These are phyloP conservation scores for Drosophila saltans DNA, from an alignment of 1,140 invertebrate species.

Conservation along the genomic window DNA sequence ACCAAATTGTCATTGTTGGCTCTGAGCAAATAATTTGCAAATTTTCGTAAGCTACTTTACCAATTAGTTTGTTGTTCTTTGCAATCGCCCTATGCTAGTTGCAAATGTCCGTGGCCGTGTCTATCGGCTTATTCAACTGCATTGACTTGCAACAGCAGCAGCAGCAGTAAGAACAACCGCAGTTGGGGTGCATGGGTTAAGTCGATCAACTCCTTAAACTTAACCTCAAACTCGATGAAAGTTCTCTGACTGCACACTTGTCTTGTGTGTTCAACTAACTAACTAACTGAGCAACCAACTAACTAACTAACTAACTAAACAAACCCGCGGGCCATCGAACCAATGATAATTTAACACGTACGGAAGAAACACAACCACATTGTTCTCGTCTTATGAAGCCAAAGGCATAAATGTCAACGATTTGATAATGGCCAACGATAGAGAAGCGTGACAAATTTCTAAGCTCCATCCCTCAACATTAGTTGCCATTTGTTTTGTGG, in stretches of 20 bases:
- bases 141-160: conserved; percentile 35
- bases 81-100: too few species aligned
- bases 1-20: conserved; percentile 33
- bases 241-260: not conserved
- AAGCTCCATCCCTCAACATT: conserved; percentile 42
- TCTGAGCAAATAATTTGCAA: conserved; percentile 62
- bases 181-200: conserved; percentile 28
- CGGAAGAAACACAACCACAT: conserved; percentile 33
- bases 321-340: conserved; percentile 61
- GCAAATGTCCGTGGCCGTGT: conserved; percentile 30
- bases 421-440: conserved; percentile 69
- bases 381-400: conserved; percentile 65
- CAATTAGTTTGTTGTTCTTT: conserved; percentile 53
- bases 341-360: conserved; percentile 73
- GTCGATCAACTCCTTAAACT: conserved; percentile 23
- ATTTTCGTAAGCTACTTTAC: conserved; percentile 75
- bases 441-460: conserved; percentile 63
- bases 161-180: not conserved
- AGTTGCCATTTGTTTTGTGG: conserved; percentile 74
- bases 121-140: conserved; percentile 60
- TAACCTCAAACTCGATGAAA: not conserved
- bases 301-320: conserved; percentile 75
- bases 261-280: conserved; percentile 37
- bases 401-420: conserved; percentile 79
- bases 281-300: conserved; percentile 48